Conservation (phyloP, 2,888 invertebrate genomes). For the Leucozona laternaria region DNA sequence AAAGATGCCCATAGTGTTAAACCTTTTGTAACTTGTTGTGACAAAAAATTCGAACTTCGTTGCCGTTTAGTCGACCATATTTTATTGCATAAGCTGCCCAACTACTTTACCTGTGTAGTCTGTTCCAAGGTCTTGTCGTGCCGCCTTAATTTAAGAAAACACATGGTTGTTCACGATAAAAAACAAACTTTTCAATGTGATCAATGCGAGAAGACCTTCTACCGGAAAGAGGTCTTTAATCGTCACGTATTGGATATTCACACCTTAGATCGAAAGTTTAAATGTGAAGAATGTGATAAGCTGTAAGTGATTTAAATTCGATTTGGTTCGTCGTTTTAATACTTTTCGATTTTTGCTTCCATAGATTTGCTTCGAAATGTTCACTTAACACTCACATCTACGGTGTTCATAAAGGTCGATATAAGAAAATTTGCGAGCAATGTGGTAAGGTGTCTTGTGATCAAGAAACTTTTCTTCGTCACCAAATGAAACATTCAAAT, state of each 20-base stretch:
- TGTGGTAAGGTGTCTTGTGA: conserved; percentile 81
- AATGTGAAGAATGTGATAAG: conserved; percentile 80
- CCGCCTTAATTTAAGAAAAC: conserved; percentile 78
- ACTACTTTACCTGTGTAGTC: conserved; percentile 80
- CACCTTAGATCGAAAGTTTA: conserved; percentile 78
- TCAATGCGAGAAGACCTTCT: conserved; percentile 80
- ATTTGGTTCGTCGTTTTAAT: neutral
- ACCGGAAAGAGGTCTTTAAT: conserved; percentile 77
- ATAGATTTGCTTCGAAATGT: conserved; percentile 79
- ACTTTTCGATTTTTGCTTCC: conserved; percentile 6
- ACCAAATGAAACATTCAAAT: conserved; percentile 80
- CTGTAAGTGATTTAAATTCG: conserved; percentile 76
- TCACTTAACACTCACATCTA: conserved; percentile 79
- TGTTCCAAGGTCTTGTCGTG: conserved; percentile 78
- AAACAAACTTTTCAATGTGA: conserved; percentile 79
- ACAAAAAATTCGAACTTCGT: conserved; percentile 79
- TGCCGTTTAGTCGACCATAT: conserved; percentile 81
- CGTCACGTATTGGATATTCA: conserved; percentile 79
- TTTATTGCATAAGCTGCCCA: conserved; percentile 80
- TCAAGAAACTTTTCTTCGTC: conserved; percentile 78
- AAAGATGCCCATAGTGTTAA: conserved; percentile 78
- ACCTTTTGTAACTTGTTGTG: conserved; percentile 81
- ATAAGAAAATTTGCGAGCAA: conserved; percentile 80
- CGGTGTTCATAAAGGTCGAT: conserved; percentile 80
- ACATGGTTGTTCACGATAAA: conserved; percentile 79